phyloP scores from a whole-genome alignment of 2,888 invertebrate species.

The Acanthosepion pharaonis region DNA sequence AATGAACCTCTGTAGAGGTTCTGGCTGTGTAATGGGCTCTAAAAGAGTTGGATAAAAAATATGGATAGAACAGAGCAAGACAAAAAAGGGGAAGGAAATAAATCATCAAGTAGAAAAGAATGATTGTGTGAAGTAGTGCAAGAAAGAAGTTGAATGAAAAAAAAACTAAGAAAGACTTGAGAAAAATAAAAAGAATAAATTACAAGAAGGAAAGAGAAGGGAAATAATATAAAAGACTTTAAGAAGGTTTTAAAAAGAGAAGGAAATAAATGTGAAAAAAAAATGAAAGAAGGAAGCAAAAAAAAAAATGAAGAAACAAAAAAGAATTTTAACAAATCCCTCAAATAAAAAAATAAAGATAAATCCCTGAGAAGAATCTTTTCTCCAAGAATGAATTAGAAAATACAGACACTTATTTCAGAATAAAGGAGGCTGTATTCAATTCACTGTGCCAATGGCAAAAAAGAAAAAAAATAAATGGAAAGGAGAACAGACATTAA shows the following conservation, averaged over 20 bases:
- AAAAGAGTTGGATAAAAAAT: neutral
- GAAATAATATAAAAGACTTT: neutral
- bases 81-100: neutral
- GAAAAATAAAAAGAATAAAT: neutral
- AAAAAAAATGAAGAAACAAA: neutral
- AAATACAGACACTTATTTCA: neutral
- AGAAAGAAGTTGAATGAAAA: neutral
- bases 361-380: neutral
- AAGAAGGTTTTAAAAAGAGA: neutral
- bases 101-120: neutral
- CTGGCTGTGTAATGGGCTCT: neutral
- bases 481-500: neutral
- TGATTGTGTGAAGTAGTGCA: neutral
- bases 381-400: neutral
- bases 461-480: neutral
- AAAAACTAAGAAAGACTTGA: neutral
- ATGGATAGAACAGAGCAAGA: neutral
- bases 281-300: neutral
- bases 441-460: neutral
- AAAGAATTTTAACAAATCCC: neutral
- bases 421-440: neutral
- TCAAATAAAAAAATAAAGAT: neutral
- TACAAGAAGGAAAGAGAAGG: neutral
- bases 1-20: conserved; percentile 4
- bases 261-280: neutral